These are phyloP conservation scores for Pituophis catenifer DNA, from an alignment of 2,113 vertebrate species.

Conservation along the genomic window DNA sequence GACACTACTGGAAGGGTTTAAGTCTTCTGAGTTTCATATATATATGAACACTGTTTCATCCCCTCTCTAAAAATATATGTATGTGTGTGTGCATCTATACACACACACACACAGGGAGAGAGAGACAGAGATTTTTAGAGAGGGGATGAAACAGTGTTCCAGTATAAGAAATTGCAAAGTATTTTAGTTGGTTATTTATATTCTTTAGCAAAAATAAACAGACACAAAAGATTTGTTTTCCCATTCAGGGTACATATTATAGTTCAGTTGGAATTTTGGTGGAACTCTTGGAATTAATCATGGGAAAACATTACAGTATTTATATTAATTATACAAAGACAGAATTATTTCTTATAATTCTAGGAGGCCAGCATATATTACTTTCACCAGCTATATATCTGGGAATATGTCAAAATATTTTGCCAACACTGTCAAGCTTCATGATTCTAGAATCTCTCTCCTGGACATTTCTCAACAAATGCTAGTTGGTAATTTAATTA, in stretches of 20 bases:
- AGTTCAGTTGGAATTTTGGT: constrained; percentile 11
- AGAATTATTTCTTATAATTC: constrained; percentile 38
- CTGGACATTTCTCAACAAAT: constrained; percentile 17
- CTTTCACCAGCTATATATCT: background rate
- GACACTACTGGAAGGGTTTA: constrained; percentile 28
- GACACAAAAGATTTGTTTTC: constrained; percentile 37
- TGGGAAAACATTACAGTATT: constrained; percentile 37
- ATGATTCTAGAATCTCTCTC: constrained; percentile 15
- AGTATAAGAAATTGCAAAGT: constrained; percentile 37
- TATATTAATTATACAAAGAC: background rate
- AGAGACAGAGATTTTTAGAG: too few species aligned
- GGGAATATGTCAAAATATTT: constrained; percentile 2
- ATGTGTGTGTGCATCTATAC: too few species aligned
- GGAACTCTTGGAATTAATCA: background rate
- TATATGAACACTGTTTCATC: background rate
- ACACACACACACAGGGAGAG: too few species aligned
- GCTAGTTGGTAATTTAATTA: constrained; percentile 41
- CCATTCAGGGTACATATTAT: background rate
- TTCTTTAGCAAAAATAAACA: constrained; percentile 4
- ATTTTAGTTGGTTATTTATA: constrained; percentile 35
- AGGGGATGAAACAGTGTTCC: constrained; percentile 14
- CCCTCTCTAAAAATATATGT: too few species aligned
- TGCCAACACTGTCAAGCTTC: background rate
- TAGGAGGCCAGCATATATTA: constrained; percentile 15
- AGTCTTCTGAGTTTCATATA: constrained; percentile 21